Evolutionary conservation across 1,140 invertebrate genomes (phyloP).

Genomic region (Brachionus angularis): DNA sequence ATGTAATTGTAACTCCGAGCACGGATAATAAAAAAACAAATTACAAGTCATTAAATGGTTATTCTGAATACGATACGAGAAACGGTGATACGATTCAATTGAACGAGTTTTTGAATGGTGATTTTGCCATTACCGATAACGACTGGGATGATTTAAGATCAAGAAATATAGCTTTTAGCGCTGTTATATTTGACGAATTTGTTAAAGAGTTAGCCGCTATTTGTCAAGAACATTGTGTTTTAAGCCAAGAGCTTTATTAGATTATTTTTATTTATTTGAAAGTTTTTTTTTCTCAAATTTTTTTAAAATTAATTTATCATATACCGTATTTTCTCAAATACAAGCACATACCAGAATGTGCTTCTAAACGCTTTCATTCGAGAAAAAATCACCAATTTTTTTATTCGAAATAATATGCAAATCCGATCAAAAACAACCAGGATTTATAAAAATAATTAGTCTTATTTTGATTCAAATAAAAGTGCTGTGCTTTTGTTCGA

Average conservation of each 20-base stretch:
- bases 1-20: background rate
- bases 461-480: no score
- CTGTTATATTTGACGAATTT: slow-evolving; percentile 86
- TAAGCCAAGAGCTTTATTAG: slow-evolving; percentile 11
- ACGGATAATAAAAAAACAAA: no score
- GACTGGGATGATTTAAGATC: slow-evolving; percentile 54
- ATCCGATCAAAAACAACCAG: no score
- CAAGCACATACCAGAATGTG: no score
- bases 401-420: no score
- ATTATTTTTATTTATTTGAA: background rate
- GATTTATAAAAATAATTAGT: no score
- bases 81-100: background rate
- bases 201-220: slow-evolving; percentile 84
- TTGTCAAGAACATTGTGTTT: slow-evolving; percentile 73
- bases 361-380: no score
- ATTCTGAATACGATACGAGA: background rate
- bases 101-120: background rate
- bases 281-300: slow-evolving; percentile 18
- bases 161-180: slow-evolving; percentile 70
- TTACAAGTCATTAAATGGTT: background rate
- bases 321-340: no score
- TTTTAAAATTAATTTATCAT: no score
- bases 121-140: slow-evolving; percentile 8
- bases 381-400: no score
- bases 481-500: no score